Base-by-base conservation (phyloP, 2,113 vertebrate genomes). In the Corythoichthys haematopterus region DNA sequence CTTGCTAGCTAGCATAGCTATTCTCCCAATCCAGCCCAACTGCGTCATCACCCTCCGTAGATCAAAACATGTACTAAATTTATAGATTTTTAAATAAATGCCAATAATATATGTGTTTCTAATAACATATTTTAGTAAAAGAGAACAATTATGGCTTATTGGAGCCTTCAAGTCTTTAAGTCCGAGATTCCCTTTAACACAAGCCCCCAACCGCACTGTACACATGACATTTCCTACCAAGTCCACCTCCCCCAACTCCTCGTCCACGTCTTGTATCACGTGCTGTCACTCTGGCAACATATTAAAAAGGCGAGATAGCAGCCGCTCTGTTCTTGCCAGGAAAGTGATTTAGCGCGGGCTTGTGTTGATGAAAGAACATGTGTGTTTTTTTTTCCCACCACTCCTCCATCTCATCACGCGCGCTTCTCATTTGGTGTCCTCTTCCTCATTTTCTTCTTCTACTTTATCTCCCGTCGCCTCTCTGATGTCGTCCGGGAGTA, bases 301-400 rank as follows among this genome's bases (percentile, higher is more conserved):
- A 87, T 88, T 89, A 86, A 84, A 86, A 83, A 80, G 84, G 80
- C 40, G 65, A 70, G 78, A 88, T 87, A 75, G 79, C 66, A 63
- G 76, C 80, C 80, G 72, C 76, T 81, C 75, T 70, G 74, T 88
- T 89, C 85, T 86, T 85, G 80, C 85, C 76, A 70, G 68, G 79
- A 84, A 84, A 85, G 83, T 84, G 80, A 87, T 89, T 87, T 86
- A 86, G 73, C 80, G 69, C 68, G 70, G 68, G 72, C 71, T 84
- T 72, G 38, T 87, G 83, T 84, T 89, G 84, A 88, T 87, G 87
- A 84, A 83, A 84, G 70, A 76, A 80, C 63, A 14, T 47, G 58
- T 57, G 13, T 52, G 75, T 69, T 55, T 56, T 51, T 56, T 28
- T 70, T 57, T 77, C 62, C 64, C 71, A 76, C 66, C 64, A 62